Evolutionary conservation across 2,113 vertebrate species (phyloP).

Genomic region (Heterotilapia buettikoferi): DNA sequence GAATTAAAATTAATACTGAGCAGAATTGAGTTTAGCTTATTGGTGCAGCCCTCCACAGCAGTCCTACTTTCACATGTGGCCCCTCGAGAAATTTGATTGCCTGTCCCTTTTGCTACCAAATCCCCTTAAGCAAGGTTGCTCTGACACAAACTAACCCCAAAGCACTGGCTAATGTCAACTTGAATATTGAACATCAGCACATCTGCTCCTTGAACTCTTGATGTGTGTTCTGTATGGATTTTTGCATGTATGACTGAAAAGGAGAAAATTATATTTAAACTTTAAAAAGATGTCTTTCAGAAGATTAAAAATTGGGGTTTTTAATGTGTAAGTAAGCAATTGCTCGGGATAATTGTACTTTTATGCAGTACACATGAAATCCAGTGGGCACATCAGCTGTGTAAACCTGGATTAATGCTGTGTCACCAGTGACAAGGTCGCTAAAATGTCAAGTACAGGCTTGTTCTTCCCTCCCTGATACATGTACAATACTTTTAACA

Average conservation of each 20-base stretch:
- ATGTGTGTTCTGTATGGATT: neutral
- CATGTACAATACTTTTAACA: slow-evolving; percentile 16
- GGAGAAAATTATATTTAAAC: neutral
- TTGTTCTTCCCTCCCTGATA: neutral
- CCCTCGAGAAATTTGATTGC: neutral
- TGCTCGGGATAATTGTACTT: neutral
- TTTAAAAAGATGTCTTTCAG: neutral
- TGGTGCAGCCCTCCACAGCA: neutral
- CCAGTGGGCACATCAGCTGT: neutral
- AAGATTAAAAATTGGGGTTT: neutral
- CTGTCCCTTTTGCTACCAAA: neutral
- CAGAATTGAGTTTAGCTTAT: neutral
- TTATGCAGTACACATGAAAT: neutral
- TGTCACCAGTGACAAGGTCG: slow-evolving; percentile 37
- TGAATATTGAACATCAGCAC: neutral
- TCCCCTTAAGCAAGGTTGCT: neutral
- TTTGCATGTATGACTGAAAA: neutral
- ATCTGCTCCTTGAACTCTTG: neutral
- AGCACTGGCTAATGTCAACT: neutral
- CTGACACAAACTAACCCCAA: neutral
- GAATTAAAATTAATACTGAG: neutral
- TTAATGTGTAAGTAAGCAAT: neutral
- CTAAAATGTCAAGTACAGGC: neutral
- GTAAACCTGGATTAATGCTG: slow-evolving; percentile 6
- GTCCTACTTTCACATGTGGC: neutral